phyloP scores from a whole-genome alignment of 2,888 invertebrate species.

The Thereva unica region DNA sequence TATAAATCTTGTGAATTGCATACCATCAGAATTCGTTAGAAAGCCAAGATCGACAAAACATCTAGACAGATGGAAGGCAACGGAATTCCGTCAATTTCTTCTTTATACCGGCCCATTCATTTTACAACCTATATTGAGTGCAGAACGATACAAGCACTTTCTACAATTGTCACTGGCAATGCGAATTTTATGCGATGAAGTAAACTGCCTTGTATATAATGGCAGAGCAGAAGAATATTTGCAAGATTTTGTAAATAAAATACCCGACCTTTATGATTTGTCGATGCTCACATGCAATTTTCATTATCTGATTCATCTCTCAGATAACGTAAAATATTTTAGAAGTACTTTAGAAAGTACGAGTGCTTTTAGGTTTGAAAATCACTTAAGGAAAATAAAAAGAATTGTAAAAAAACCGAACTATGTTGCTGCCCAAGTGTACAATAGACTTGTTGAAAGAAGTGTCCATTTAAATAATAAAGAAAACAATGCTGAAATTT shows the following conservation, averaged over 20 bases:
- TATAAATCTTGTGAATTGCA: not conserved
- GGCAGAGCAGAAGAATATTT: not conserved
- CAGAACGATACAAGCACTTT: not conserved
- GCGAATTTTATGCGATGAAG: not conserved
- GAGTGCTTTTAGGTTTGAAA: not conserved
- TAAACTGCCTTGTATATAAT: not conserved
- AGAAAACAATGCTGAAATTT: not conserved
- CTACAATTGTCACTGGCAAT: not conserved
- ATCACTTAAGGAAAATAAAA: not conserved
- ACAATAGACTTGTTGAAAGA: not conserved
- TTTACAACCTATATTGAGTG: conserved; percentile 29
- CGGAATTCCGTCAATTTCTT: conserved; percentile 40
- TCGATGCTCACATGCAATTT: too few relatives aligned
- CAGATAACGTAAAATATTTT: conserved; percentile 22
- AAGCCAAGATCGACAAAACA: conserved; percentile 37
- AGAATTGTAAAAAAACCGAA: not conserved
- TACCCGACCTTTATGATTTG: too few relatives aligned
- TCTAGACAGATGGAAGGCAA: conserved; percentile 37
- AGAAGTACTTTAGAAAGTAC: conserved; percentile 1
- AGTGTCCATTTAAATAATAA: not conserved
- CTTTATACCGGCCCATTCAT: conserved; percentile 38
- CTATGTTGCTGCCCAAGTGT: not conserved
- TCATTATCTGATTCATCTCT: conserved; percentile 24
- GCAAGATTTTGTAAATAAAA: too few relatives aligned
- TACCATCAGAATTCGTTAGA: conserved; percentile 30